Conservation (phyloP, 2,797 vertebrate species). For the Anguilla megastoma region DNA sequence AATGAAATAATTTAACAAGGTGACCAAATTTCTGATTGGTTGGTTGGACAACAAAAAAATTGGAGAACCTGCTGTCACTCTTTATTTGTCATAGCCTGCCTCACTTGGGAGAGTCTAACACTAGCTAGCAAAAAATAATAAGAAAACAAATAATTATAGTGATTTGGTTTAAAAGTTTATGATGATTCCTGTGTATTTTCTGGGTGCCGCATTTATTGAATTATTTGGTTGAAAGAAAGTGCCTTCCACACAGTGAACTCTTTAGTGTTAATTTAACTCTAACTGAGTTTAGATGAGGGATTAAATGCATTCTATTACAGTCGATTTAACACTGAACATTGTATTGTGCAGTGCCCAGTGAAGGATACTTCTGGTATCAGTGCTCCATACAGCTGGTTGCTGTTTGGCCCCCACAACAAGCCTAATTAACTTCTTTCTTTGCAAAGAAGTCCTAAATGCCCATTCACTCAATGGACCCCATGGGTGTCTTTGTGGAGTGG, state of each 20-base stretch:
- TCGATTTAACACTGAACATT: not conserved
- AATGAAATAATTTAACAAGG: too few species aligned
- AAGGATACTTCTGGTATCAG: not conserved
- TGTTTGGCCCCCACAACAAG: not conserved
- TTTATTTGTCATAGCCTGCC: too few species aligned
- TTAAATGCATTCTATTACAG: not conserved
- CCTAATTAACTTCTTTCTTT: constrained; percentile 80
- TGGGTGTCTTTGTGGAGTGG: constrained; percentile 81
- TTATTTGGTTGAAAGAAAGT: not conserved
- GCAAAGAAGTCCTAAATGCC: constrained; percentile 78
- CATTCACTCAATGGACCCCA: constrained; percentile 81
- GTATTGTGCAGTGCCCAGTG: not conserved
- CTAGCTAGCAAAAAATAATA: too few species aligned
- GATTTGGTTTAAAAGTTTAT: too few species aligned
- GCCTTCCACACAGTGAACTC: not conserved
- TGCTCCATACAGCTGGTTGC: not conserved
- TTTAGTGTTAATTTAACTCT: not conserved
- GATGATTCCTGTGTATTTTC: too few species aligned
- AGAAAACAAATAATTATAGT: too few species aligned
- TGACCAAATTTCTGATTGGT: too few species aligned
- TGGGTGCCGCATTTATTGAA: not conserved
- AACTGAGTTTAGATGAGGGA: not conserved
- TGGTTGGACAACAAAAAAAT: too few species aligned
- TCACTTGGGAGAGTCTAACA: too few species aligned
- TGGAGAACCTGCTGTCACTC: too few species aligned